Conservation (phyloP, 2,888 invertebrate species). For the Agriopis marginaria region DNA sequence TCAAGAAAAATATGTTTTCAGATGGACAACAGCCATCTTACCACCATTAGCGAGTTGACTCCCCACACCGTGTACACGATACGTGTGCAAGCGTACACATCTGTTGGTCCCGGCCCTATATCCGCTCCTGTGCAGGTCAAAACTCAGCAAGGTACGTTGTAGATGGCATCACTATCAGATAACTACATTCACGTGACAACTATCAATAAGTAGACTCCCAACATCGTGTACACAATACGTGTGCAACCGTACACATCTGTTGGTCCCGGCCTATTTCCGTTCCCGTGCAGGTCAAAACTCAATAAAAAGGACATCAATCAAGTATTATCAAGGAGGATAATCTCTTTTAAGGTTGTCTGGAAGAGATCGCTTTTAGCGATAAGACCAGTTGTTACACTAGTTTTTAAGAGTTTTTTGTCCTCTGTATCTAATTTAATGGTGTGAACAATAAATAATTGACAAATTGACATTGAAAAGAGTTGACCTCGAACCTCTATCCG, state of each 20-base stretch:
- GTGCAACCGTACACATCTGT: constrained; percentile 97
- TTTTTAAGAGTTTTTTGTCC: no score
- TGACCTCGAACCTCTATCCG: constrained; percentile 98
- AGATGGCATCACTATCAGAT: background rate
- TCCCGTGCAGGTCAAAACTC: constrained; percentile 99
- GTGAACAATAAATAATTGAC: no score
- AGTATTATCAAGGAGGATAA: no score
- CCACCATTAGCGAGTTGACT: constrained; percentile 96
- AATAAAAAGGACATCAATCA: no score
- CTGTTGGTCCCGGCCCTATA: constrained; percentile 97
- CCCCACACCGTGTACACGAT: constrained; percentile 98
- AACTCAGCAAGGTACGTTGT: constrained; percentile 94
- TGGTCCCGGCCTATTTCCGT: constrained; percentile 98
- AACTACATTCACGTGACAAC: background rate
- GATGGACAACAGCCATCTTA: constrained; percentile 96
- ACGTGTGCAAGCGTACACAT: constrained; percentile 96
- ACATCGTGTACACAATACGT: constrained; percentile 96
- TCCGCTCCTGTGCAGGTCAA: constrained; percentile 99
- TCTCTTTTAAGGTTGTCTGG: no score
- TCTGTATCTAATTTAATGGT: no score
- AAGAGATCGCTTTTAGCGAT: no score
- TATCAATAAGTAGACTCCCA: background rate
- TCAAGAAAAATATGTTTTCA: constrained; percentile 44
- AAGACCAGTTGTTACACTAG: no score
- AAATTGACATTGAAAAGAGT: no score